These are phyloP conservation scores for Cantharis rustica DNA, from an alignment of 2,888 invertebrate genomes.

Conservation along the genomic window DNA sequence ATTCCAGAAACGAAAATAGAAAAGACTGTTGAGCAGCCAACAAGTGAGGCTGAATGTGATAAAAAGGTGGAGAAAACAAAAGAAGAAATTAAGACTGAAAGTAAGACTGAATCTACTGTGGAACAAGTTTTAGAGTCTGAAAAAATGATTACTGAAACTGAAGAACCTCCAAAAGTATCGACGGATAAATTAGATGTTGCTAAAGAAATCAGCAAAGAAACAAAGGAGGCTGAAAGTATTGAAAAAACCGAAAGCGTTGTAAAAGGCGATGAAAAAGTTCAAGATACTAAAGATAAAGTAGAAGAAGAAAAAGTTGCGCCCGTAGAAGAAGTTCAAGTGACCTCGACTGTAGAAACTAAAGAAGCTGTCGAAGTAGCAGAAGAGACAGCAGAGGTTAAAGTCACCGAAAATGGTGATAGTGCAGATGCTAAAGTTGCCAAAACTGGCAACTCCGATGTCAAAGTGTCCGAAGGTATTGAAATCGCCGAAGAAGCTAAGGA, in stretches of 20 bases:
- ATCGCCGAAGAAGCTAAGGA: slow-evolving; percentile 1
- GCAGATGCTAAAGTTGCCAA: not conserved
- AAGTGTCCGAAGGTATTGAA: slow-evolving; percentile 7
- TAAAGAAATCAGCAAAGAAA: slow-evolving; percentile 26
- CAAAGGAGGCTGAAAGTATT: slow-evolving; percentile 21
- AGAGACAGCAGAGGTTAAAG: slow-evolving; percentile 13
- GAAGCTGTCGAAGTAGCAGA: slow-evolving; percentile 19
- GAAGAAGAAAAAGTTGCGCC: slow-evolving; percentile 25
- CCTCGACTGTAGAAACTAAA: slow-evolving; percentile 23
- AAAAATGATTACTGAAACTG: slow-evolving; percentile 21
- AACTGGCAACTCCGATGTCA: not conserved
- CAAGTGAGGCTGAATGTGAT: not conserved
- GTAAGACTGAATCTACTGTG: not conserved
- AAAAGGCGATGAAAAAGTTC: slow-evolving; percentile 18
- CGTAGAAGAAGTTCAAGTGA: slow-evolving; percentile 20
- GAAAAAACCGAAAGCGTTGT: slow-evolving; percentile 31
- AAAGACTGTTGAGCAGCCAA: slow-evolving; percentile 2
- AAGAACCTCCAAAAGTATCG: slow-evolving; percentile 6
- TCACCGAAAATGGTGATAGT: not conserved
- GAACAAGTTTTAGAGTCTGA: not conserved
- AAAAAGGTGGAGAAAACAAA: not conserved
- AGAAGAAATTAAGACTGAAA: not conserved
- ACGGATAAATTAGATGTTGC: not conserved
- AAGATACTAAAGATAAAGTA: slow-evolving; percentile 18
- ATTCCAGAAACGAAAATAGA: slow-evolving; percentile 17